phyloP scores from a whole-genome alignment of 2,888 invertebrate genomes.

The Drosophila recens region DNA sequence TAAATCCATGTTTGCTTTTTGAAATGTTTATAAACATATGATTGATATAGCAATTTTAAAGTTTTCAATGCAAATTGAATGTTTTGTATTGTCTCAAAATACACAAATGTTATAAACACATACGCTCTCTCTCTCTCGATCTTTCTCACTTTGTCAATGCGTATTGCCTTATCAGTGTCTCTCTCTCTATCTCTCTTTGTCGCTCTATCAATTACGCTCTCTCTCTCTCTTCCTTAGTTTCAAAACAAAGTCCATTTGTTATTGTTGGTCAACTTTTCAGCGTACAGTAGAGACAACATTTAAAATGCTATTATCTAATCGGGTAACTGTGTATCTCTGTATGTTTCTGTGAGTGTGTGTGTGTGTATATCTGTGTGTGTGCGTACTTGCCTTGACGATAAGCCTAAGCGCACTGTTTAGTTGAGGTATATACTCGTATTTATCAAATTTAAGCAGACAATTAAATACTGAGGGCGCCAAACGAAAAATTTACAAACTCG shows the following conservation, averaged over 20 bases:
- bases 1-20: neutral
- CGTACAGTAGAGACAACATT: slow-evolving; percentile 76
- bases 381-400: slow-evolving; percentile 59
- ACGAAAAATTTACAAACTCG: slow-evolving; percentile 29
- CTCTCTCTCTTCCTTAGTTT: slow-evolving; percentile 46
- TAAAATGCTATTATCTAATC: slow-evolving; percentile 75
- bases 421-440: slow-evolving; percentile 50
- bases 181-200: neutral
- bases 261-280: slow-evolving; percentile 68
- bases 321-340: slow-evolving; percentile 22
- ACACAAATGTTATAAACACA: neutral
- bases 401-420: slow-evolving; percentile 63
- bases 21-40: slow-evolving; percentile 14
- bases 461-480: slow-evolving; percentile 44
- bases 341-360: slow-evolving; percentile 5
- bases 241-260: slow-evolving; percentile 75
- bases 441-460: slow-evolving; percentile 50
- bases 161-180: slow-evolving; percentile 12
- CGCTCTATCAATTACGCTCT: slow-evolving; percentile 1
- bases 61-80: slow-evolving; percentile 4
- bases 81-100: slow-evolving; percentile 3
- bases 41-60: slow-evolving; percentile 4
- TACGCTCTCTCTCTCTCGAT: neutral
- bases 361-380: slow-evolving; percentile 18
- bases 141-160: neutral